phyloP scores from a whole-genome alignment of 1,140 invertebrate genomes.

The Bombus balteatus region DNA sequence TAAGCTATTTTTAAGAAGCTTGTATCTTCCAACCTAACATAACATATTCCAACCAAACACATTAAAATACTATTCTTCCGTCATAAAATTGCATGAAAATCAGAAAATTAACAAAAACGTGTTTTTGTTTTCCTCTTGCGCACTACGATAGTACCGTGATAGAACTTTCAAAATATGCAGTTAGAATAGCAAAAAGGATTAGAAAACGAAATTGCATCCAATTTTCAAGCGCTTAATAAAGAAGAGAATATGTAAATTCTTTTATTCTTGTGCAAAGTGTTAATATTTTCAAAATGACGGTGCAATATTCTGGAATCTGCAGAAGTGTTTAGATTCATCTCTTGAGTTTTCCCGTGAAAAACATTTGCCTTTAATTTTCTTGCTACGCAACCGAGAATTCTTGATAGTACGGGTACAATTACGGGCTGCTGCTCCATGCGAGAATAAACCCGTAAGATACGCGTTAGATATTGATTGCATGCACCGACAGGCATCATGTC shows the following conservation, averaged over 20 bases:
- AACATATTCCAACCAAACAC: no score
- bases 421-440: background rate
- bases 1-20: no score
- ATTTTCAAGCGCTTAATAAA: background rate
- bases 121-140: no score
- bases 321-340: no score
- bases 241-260: background rate
- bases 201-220: background rate
- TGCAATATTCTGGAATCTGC: no score
- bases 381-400: background rate
- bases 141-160: no score
- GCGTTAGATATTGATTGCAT: conserved; percentile 33
- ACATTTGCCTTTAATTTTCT: background rate
- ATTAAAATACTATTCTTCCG: background rate
- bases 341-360: background rate
- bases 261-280: background rate
- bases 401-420: background rate
- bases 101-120: background rate
- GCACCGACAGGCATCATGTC: conserved; percentile 30
- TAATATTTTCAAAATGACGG: background rate
- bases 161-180: background rate
- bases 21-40: no score
- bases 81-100: background rate
- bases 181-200: background rate
- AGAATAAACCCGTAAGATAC: conserved; percentile 26